Evolutionary conservation across 2,888 invertebrate genomes (phyloP).

Genomic region (Catocala nupta): DNA sequence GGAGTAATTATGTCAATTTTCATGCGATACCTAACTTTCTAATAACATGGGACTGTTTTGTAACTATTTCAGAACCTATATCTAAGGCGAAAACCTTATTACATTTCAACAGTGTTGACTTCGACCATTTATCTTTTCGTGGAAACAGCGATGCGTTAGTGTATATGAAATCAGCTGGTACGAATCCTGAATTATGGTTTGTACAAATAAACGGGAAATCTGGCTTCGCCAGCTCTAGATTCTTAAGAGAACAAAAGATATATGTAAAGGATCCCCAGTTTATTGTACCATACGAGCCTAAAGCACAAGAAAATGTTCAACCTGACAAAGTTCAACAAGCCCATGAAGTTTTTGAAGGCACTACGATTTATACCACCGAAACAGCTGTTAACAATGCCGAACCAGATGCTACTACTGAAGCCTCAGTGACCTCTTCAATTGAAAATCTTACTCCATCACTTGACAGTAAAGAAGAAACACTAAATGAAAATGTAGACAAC

Average conservation of each 20-base stretch:
- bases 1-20: slow-evolving; percentile 54
- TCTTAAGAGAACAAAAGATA: slow-evolving; percentile 88
- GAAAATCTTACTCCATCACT: slow-evolving; percentile 48
- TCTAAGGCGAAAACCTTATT: slow-evolving; percentile 88
- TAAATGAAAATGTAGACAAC: slow-evolving; percentile 26
- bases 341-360: slow-evolving; percentile 89
- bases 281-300: slow-evolving; percentile 64
- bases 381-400: slow-evolving; percentile 43
- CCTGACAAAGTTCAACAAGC: slow-evolving; percentile 78
- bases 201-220: slow-evolving; percentile 89
- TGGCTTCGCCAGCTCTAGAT: slow-evolving; percentile 89
- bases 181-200: slow-evolving; percentile 89
- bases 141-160: slow-evolving; percentile 87
- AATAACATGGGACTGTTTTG: slow-evolving; percentile 37
- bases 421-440: slow-evolving; percentile 30
- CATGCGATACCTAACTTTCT: slow-evolving; percentile 53
- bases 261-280: slow-evolving; percentile 68
- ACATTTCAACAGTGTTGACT: slow-evolving; percentile 85
- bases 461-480: slow-evolving; percentile 32
- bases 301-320: slow-evolving; percentile 57
- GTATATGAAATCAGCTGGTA: slow-evolving; percentile 91
- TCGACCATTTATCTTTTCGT: slow-evolving; percentile 88
- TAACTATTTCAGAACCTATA: slow-evolving; percentile 85
- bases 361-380: slow-evolving; percentile 85
- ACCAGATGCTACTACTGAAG: slow-evolving; percentile 49